Evolutionary conservation across 2,888 invertebrate genomes (phyloP).

Genomic region (Caenorhabditis auriculariae): DNA sequence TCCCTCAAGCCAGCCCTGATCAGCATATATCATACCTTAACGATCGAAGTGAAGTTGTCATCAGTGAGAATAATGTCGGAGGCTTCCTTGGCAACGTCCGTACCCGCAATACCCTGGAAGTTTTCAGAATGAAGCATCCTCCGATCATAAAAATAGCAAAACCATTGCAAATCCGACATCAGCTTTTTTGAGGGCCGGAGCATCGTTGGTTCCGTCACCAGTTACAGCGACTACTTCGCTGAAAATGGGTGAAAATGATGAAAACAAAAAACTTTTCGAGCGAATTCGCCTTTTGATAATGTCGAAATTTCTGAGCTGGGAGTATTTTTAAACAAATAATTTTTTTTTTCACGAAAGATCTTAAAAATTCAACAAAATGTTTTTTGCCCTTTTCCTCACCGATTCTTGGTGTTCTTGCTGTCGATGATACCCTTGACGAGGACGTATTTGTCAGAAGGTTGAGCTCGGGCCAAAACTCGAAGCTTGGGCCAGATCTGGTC

Average conservation of each 20-base stretch:
- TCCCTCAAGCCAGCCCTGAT: slow-evolving; percentile 62
- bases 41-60: slow-evolving; percentile 69
- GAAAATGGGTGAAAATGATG: no score
- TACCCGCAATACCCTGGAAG: slow-evolving; percentile 66
- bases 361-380: slow-evolving; percentile 1
- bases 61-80: slow-evolving; percentile 69
- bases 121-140: background rate
- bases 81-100: slow-evolving; percentile 69
- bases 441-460: slow-evolving; percentile 96
- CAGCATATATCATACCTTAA: slow-evolving; percentile 60
- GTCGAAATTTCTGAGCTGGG: no score
- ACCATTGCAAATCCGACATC: slow-evolving; percentile 69
- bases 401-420: slow-evolving; percentile 36
- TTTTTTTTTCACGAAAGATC: background rate
- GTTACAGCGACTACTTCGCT: slow-evolving; percentile 69
- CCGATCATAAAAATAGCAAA: background rate
- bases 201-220: slow-evolving; percentile 69
- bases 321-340: background rate
- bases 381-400: no score
- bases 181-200: slow-evolving; percentile 68
- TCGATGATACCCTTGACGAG: slow-evolving; percentile 75
- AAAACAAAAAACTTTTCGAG: no score
- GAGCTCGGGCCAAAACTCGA: slow-evolving; percentile 91
- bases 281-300: no score
- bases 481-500: slow-evolving; percentile 91